Evolutionary conservation across 1,140 invertebrate genomes (phyloP).

Genomic region (Apolygus lucorum): DNA sequence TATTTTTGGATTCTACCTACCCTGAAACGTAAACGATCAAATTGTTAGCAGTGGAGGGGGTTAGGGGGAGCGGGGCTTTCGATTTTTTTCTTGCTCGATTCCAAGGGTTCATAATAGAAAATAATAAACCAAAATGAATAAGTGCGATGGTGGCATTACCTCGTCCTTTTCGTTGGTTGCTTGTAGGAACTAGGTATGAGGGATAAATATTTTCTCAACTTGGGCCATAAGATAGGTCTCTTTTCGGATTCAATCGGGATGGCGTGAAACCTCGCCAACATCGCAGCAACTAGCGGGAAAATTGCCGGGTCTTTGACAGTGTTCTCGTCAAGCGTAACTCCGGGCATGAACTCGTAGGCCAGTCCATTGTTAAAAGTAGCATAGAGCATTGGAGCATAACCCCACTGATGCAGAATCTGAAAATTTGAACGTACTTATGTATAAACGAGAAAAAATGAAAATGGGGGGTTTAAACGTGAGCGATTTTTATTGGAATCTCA

Average conservation of each 20-base stretch:
- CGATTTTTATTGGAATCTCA: too few species aligned
- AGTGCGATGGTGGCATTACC: too few species aligned
- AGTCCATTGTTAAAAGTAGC: constrained; percentile 91
- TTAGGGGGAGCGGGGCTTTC: too few species aligned
- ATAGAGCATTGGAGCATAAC: constrained; percentile 76
- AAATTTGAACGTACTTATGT: too few species aligned
- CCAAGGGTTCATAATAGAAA: too few species aligned
- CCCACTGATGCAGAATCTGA: constrained; percentile 62
- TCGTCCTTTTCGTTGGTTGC: neutral
- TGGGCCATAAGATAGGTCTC: constrained; percentile 56
- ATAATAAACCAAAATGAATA: too few species aligned
- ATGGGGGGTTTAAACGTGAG: neutral
- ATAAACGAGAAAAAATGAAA: constrained; percentile 35
- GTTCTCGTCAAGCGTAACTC: constrained; percentile 62
- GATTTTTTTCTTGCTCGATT: too few species aligned
- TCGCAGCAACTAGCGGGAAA: constrained; percentile 62
- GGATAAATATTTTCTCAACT: constrained; percentile 61
- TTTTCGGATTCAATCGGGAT: constrained; percentile 38
- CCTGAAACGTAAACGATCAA: too few species aligned
- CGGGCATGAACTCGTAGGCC: constrained; percentile 83
- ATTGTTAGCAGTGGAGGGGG: too few species aligned
- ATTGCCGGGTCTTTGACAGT: constrained; percentile 60
- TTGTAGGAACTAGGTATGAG: constrained; percentile 50
- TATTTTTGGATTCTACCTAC: too few species aligned
- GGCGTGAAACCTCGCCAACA: constrained; percentile 73